phyloP scores from a whole-genome alignment of 1,140 invertebrate species.

The Apis florea region DNA sequence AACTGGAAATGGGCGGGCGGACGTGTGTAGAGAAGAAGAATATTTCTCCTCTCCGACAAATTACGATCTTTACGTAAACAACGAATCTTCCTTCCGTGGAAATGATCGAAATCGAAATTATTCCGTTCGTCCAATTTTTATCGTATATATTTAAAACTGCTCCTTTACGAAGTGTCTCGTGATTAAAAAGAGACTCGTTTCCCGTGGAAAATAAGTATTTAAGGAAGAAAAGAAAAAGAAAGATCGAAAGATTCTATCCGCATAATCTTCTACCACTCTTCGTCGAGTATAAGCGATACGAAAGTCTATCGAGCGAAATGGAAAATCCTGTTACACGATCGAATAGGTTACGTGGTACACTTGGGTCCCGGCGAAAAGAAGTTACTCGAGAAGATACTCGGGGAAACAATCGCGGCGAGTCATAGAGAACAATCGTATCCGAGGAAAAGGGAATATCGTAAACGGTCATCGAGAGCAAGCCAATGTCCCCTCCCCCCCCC shows the following conservation, averaged over 20 bases:
- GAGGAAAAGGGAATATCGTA: slow-evolving; percentile 19
- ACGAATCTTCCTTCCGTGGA: no score
- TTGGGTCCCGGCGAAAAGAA: background rate
- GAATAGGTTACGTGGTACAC: background rate
- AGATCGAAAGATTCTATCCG: no score
- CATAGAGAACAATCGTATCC: slow-evolving; percentile 18
- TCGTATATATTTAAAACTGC: no score
- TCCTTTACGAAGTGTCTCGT: no score
- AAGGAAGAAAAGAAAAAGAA: no score
- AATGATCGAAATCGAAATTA: no score
- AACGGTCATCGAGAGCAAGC: slow-evolving; percentile 15
- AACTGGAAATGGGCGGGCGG: background rate
- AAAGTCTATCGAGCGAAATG: no score
- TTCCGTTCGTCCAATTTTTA: no score
- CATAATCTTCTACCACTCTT: no score
- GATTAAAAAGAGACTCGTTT: no score
- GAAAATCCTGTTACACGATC: slow-evolving; percentile 6
- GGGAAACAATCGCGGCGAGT: slow-evolving; percentile 30
- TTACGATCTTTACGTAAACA: background rate
- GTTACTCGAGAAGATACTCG: background rate
- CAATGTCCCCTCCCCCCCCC: slow-evolving; percentile 15
- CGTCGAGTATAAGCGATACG: no score
- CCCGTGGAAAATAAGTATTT: no score
- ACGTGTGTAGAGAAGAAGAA: background rate
- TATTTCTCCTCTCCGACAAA: background rate